These are phyloP conservation scores for Eupithecia tripunctaria DNA, from an alignment of 2,888 invertebrate species.

Conservation along the genomic window DNA sequence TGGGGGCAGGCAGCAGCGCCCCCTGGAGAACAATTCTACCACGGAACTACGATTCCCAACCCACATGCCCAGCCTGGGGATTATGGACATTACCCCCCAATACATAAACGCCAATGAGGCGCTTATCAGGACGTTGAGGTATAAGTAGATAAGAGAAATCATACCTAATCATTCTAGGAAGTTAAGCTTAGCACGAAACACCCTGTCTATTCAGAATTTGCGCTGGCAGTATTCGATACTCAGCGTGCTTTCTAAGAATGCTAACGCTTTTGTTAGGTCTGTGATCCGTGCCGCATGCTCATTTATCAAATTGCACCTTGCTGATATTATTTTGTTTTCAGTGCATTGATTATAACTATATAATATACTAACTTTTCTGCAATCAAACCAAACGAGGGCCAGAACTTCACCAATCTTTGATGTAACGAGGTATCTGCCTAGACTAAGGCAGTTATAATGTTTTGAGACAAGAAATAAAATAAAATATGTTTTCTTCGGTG, in stretches of 20 bases:
- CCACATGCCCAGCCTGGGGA: no score
- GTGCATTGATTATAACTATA: no score
- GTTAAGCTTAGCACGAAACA: constrained; percentile 20
- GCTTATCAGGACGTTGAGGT: no score
- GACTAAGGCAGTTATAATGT: background rate
- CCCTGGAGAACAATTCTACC: no score
- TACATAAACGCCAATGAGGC: no score
- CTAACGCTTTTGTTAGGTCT: constrained; percentile 16
- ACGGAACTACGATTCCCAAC: no score
- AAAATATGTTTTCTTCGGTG: background rate
- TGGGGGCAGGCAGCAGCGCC: no score
- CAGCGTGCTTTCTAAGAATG: constrained; percentile 29
- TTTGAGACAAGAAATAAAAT: background rate
- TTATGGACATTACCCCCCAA: no score
- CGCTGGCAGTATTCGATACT: constrained; percentile 30
- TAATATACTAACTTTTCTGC: no score
- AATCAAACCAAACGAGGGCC: background rate
- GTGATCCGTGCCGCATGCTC: background rate
- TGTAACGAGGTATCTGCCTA: no score
- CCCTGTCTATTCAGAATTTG: constrained; percentile 27
- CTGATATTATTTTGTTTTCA: background rate
- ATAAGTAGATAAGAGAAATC: background rate
- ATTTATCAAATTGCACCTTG: background rate
- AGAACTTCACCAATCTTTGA: background rate
- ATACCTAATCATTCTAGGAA: constrained; percentile 26